A percentile compares a stretch with the other conserved stretches of the same genome.
These are phyloP conservation scores for Drosophila paracracens DNA, from an alignment of 2,888 invertebrate species.

Conservation along the genomic window DNA sequence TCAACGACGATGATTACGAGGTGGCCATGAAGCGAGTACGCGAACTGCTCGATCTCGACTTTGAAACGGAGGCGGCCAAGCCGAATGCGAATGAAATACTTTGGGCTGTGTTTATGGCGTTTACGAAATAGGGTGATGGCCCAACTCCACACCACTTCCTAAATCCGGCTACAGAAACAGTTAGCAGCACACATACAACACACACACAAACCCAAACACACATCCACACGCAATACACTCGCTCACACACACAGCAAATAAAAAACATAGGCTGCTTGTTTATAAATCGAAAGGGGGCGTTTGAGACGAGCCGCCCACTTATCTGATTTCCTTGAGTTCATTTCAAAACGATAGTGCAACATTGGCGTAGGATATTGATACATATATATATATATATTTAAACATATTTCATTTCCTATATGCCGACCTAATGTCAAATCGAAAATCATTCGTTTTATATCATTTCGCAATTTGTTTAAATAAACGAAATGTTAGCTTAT, in stretches of 20 bases:
- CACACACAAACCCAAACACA: constrained; percentile 13
- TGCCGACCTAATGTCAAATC: constrained; percentile 19
- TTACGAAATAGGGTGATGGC: constrained; percentile 91
- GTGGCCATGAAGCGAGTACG: constrained; percentile 98
- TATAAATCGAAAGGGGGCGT: constrained; percentile 26
- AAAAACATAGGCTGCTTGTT: constrained; percentile 49
- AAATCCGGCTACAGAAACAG: constrained; percentile 19
- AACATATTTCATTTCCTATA: constrained; percentile 14
- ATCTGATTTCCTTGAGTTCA: constrained; percentile 44
- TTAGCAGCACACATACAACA: constrained; percentile 27
- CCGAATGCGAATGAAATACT: constrained; percentile 96
- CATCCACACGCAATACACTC: constrained; percentile 21
- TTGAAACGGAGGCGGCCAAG: constrained; percentile 97
- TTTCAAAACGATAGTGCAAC: constrained; percentile 22
- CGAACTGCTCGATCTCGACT: constrained; percentile 97
- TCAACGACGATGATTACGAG: constrained; percentile 99
- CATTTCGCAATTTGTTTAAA: constrained; percentile 43
- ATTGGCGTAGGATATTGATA: constrained; percentile 19
- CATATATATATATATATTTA: constrained; percentile 20
- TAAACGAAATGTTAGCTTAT: constrained; percentile 61
- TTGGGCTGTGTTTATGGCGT: constrained; percentile 99
- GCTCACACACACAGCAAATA: constrained; percentile 15
- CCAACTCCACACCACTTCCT: constrained; percentile 22
- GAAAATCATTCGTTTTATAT: constrained; percentile 39
- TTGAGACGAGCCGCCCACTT: constrained; percentile 14